These are phyloP conservation scores for Corythaixoides concolor DNA, from an alignment of 2,113 vertebrate species.

Conservation along the genomic window DNA sequence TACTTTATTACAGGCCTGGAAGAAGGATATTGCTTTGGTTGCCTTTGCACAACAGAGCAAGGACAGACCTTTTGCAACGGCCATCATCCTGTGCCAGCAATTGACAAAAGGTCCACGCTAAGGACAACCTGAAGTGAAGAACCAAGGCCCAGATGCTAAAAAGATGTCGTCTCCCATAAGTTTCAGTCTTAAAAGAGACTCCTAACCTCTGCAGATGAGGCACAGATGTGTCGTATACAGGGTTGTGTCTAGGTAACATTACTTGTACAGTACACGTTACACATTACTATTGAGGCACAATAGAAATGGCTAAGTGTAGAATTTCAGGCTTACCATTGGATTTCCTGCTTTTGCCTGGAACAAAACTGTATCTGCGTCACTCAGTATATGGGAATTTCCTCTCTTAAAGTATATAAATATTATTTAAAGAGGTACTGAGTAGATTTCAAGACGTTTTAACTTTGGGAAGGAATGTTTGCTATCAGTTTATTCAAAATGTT, in stretches of 20 bases:
- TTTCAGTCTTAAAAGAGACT: neutral
- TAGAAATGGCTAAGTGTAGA: neutral
- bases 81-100: neutral
- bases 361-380: neutral
- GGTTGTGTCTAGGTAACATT: neutral
- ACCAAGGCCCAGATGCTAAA: neutral
- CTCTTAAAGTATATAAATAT: neutral
- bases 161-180: neutral
- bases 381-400: neutral
- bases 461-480: neutral
- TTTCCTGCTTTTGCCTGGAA: neutral
- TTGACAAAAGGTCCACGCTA: neutral
- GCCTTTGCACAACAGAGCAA: neutral
- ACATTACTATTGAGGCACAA: neutral
- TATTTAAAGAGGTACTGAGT: neutral
- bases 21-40: neutral
- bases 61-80: neutral
- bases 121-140: neutral
- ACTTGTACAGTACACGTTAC: neutral
- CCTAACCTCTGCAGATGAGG: neutral
- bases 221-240: accelerated
- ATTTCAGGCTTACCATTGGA: neutral
- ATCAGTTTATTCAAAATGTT: neutral
- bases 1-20: neutral
- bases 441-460: neutral